phyloP scores from a whole-genome alignment of 2,888 invertebrate species.

The Erannis defoliaria region DNA sequence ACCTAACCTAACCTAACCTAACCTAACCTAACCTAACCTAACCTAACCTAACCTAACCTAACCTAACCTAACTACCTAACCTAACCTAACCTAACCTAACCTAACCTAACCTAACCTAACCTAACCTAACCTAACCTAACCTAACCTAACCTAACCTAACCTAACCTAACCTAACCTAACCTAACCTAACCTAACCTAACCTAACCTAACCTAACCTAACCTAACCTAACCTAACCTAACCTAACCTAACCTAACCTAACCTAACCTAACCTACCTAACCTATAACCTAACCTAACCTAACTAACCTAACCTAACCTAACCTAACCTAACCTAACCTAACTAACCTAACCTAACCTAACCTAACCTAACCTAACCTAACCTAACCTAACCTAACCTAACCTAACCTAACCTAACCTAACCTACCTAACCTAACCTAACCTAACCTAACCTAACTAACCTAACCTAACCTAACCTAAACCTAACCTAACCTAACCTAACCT shows the following conservation, averaged over 20 bases:
- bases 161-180: slow-evolving; percentile 1
- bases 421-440: neutral
- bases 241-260: neutral
- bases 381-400: neutral
- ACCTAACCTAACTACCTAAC: slow-evolving; percentile 1
- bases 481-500: neutral
- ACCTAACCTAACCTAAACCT: too few species aligned
- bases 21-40: neutral
- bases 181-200: slow-evolving; percentile 1
- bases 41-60: slow-evolving; percentile 1
- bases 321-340: too few species aligned
- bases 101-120: slow-evolving; percentile 1
- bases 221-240: slow-evolving; percentile 1
- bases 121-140: slow-evolving; percentile 1
- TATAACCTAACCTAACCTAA: neutral
- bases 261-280: neutral
- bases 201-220: slow-evolving; percentile 1
- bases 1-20: slow-evolving; percentile 1
- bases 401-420: neutral
- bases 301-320: neutral
- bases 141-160: slow-evolving; percentile 1
- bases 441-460: neutral
- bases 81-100: slow-evolving; percentile 1
- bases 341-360: neutral
- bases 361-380: neutral